These are phyloP conservation scores for Silurus meridionalis DNA, from an alignment of 2,113 vertebrate species.

Conservation along the genomic window DNA sequence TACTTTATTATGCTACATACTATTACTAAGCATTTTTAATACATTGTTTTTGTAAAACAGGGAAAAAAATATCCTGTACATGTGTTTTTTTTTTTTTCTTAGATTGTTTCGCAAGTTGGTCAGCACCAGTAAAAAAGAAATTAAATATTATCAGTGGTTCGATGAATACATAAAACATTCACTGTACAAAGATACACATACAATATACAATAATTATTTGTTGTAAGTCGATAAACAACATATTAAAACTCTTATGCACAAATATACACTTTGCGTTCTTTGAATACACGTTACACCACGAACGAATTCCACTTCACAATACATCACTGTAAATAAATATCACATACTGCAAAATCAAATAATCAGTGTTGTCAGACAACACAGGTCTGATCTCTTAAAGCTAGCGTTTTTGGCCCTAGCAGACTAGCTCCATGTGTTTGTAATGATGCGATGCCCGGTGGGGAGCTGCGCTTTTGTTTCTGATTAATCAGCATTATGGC, in stretches of 20 bases:
- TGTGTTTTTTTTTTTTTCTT: constrained; percentile 17
- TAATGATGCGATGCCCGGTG: constrained; percentile 54
- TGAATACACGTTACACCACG: constrained; percentile 69
- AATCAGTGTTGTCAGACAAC: constrained; percentile 60
- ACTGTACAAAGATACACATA: constrained; percentile 80
- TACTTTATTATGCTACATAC: constrained; percentile 21
- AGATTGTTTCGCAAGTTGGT: constrained; percentile 51
- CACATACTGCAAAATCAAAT: constrained; percentile 54
- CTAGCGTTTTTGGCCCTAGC: constrained; percentile 58
- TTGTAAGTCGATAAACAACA: constrained; percentile 75
- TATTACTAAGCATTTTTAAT: not conserved
- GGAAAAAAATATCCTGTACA: constrained; percentile 64
- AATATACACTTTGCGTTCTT: constrained; percentile 78
- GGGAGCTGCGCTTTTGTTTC: constrained; percentile 63
- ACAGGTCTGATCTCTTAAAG: constrained; percentile 58
- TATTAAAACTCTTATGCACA: constrained; percentile 84
- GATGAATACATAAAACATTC: constrained; percentile 68
- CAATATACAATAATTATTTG: constrained; percentile 75
- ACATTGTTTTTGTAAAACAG: constrained; percentile 2
- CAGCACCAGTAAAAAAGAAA: constrained; percentile 68
- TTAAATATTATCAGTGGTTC: constrained; percentile 66
- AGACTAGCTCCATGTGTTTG: constrained; percentile 64
- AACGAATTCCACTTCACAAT: constrained; percentile 65
- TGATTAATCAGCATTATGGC: constrained; percentile 67
- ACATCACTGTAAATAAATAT: constrained; percentile 72